Percentiles rank a stretch among this genome's conserved stretches.
Evolutionary conservation across 2,797 vertebrate genomes (phyloP).

Genomic region (Myotis pilosus): DNA sequence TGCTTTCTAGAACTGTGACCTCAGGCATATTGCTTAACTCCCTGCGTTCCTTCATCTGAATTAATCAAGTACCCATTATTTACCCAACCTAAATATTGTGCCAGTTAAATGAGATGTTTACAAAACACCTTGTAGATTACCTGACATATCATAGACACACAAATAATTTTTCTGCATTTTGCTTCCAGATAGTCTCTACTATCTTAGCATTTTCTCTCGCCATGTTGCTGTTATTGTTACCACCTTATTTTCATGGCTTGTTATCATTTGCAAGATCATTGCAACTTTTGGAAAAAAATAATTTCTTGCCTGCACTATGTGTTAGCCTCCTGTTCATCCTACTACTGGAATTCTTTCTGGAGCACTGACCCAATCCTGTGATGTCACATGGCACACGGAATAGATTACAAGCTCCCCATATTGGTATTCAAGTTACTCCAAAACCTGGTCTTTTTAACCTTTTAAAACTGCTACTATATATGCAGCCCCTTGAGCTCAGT

Average conservation of each 20-base stretch:
- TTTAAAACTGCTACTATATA: neutral
- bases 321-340: neutral
- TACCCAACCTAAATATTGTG: neutral
- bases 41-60: constrained; percentile 17
- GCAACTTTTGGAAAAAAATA: neutral
- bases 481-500: neutral
- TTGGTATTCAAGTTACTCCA: neutral
- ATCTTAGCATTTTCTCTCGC: neutral
- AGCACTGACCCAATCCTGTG: neutral
- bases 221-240: neutral
- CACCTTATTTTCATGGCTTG: neutral
- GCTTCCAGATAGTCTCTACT: neutral
- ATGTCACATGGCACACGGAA: neutral
- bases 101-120: neutral
- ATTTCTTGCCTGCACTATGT: neutral
- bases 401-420: neutral
- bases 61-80: neutral
- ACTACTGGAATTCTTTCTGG: neutral
- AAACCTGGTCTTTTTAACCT: neutral
- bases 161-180: neutral
- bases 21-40: neutral
- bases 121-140: neutral
- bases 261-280: neutral
- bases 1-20: neutral
- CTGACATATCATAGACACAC: neutral